Percentiles rank a stretch among this genome's conserved stretches.
These are phyloP conservation scores for Zalophus californianus DNA, from an alignment of 2,797 vertebrate genomes.

Conservation along the genomic window DNA sequence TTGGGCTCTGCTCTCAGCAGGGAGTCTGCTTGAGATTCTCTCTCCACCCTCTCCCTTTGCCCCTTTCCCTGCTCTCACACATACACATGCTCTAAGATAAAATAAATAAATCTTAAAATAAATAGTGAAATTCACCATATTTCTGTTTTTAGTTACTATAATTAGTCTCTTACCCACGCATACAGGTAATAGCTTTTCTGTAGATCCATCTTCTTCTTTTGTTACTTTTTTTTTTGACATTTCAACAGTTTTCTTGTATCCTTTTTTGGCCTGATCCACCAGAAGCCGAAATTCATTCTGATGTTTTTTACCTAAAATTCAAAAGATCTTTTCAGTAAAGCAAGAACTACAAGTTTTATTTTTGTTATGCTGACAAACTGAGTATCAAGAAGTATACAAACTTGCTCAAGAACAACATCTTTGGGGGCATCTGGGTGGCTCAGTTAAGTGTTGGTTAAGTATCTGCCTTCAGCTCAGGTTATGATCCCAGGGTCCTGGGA, in stretches of 20 bases:
- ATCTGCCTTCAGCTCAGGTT: background rate
- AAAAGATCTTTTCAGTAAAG: constrained; percentile 53
- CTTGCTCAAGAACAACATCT: background rate
- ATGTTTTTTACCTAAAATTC: constrained; percentile 88
- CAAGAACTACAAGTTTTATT: background rate
- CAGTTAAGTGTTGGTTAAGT: background rate
- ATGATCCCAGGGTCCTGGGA: background rate
- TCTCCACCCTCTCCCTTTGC: background rate
- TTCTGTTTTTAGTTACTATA: background rate
- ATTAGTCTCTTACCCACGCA: constrained; percentile 80
- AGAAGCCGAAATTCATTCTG: constrained; percentile 87
- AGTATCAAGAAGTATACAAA: background rate
- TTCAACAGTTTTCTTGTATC: constrained; percentile 82
- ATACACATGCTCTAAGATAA: background rate
- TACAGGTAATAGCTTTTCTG: constrained; percentile 32
- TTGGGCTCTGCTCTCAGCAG: background rate
- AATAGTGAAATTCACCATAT: background rate
- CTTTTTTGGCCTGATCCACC: constrained; percentile 87
- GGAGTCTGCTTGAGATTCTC: background rate
- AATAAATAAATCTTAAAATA: background rate
- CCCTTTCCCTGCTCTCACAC: background rate
- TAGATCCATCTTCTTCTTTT: background rate
- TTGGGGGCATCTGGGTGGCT: background rate
- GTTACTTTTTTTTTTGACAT: constrained; percentile 53
- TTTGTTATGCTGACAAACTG: background rate